Evolutionary conservation across 2,888 invertebrate genomes (phyloP).

Genomic region (Netelia fuscicornis): DNA sequence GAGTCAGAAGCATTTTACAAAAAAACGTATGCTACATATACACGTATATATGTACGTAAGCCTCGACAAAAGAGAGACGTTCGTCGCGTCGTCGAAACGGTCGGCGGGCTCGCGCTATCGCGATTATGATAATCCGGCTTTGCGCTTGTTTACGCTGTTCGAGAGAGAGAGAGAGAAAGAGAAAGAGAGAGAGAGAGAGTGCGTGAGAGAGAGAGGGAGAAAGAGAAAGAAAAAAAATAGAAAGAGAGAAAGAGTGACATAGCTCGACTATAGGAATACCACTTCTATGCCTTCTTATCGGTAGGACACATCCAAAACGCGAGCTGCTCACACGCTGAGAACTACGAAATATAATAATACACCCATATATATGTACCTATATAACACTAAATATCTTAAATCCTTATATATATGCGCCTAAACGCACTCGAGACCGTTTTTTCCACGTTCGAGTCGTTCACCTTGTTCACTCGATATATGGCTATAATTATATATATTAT

Average conservation of each 20-base stretch:
- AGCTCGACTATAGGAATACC: constrained; percentile 55
- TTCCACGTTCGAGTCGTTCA: too few relatives aligned
- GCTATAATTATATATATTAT: too few relatives aligned
- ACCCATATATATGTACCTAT: neutral
- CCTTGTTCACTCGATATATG: too few relatives aligned
- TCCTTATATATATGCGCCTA: neutral
- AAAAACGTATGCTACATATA: neutral
- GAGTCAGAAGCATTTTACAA: neutral
- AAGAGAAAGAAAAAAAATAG: neutral
- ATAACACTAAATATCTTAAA: neutral
- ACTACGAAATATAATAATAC: constrained; percentile 15
- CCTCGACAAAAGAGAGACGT: constrained; percentile 76
- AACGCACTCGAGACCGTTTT: too few relatives aligned
- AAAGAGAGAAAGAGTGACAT: constrained; percentile 19
- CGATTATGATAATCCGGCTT: constrained; percentile 81
- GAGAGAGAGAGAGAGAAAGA: constrained; percentile 29
- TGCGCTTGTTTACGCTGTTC: constrained; percentile 78
- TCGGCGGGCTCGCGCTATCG: constrained; percentile 77
- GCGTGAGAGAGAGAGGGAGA: constrained; percentile 32
- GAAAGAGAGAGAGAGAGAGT: neutral
- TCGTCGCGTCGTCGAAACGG: constrained; percentile 69
- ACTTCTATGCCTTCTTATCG: constrained; percentile 63
- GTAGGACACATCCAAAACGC: constrained; percentile 56
- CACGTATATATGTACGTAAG: constrained; percentile 29
- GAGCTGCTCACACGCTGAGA: constrained; percentile 51